phyloP scores from a whole-genome alignment of 2,888 invertebrate species.

The Lasioglossum figueresi region DNA sequence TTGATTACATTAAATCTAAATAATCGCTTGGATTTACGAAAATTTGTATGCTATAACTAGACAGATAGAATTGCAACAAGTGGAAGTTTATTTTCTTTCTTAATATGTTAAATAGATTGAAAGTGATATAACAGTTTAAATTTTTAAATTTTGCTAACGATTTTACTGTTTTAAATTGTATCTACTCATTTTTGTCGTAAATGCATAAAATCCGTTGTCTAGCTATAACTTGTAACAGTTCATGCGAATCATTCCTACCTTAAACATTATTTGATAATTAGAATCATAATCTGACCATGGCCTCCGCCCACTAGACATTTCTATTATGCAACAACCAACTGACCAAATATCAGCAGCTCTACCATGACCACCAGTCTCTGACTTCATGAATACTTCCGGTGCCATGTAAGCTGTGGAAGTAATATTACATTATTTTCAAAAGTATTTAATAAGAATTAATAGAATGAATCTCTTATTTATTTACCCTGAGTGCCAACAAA shows the following conservation, averaged over 20 bases:
- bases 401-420: slow-evolving; percentile 94
- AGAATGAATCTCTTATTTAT: slow-evolving; percentile 78
- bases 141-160: too few species aligned
- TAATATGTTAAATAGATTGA: too few species aligned
- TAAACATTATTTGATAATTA: slow-evolving; percentile 97
- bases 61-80: too few species aligned
- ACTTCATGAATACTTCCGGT: slow-evolving; percentile 96
- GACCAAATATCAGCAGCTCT: slow-evolving; percentile 98
- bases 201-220: too few species aligned
- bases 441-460: not conserved
- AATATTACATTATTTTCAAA: slow-evolving; percentile 52
- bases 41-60: not conserved
- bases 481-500: slow-evolving; percentile 96
- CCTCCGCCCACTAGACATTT: slow-evolving; percentile 97
- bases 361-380: slow-evolving; percentile 92
- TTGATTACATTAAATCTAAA: not conserved
- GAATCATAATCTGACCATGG: slow-evolving; percentile 97
- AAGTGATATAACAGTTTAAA: too few species aligned
- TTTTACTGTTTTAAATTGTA: too few species aligned
- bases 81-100: too few species aligned
- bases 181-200: too few species aligned
- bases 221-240: not conserved
- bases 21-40: not conserved
- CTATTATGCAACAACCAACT: slow-evolving; percentile 96
- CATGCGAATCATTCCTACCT: slow-evolving; percentile 65